A percentile compares a stretch with the other conserved stretches of the same genome.
Conservation (phyloP, 2,888 invertebrate genomes). For the Dryocosmus kuriphilus region DNA sequence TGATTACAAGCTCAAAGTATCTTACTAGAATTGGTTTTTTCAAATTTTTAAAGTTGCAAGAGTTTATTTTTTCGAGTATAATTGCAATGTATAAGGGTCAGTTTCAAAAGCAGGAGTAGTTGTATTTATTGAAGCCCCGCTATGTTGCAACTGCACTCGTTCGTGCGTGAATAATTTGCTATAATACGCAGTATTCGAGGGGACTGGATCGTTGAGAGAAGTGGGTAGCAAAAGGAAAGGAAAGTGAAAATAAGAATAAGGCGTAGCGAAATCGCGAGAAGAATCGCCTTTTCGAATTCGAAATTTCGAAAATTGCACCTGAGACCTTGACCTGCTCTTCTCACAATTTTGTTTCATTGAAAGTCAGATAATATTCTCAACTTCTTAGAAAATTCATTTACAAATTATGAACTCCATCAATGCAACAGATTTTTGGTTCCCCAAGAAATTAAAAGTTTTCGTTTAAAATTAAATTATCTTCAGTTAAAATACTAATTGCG, state of each 20-base stretch:
- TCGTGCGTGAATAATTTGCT: not conserved
- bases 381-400: not conserved
- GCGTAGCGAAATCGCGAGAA: slow-evolving; percentile 3
- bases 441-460: not conserved
- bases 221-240: not conserved
- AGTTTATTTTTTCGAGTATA: not conserved
- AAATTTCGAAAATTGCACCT: not conserved
- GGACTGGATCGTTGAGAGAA: not conserved
- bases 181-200: not conserved
- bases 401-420: not conserved
- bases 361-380: not conserved
- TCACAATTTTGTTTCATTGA: not conserved
- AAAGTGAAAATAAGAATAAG: slow-evolving; percentile 15
- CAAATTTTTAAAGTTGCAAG: too few species aligned
- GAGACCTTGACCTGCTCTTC: slow-evolving; percentile 13
- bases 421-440: not conserved
- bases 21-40: too few species aligned
- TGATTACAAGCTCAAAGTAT: too few species aligned
- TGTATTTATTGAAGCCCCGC: slow-evolving; percentile 5
- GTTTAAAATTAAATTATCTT: too few species aligned
- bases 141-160: slow-evolving; percentile 2
- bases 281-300: not conserved
- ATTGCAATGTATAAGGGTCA: not conserved
- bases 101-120: not conserved
- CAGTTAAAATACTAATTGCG: too few species aligned